Percentiles rank a stretch among this genome's conserved stretches.
Evolutionary conservation across 2,113 vertebrate genomes (phyloP).

Genomic region (Nymphicus hollandicus): DNA sequence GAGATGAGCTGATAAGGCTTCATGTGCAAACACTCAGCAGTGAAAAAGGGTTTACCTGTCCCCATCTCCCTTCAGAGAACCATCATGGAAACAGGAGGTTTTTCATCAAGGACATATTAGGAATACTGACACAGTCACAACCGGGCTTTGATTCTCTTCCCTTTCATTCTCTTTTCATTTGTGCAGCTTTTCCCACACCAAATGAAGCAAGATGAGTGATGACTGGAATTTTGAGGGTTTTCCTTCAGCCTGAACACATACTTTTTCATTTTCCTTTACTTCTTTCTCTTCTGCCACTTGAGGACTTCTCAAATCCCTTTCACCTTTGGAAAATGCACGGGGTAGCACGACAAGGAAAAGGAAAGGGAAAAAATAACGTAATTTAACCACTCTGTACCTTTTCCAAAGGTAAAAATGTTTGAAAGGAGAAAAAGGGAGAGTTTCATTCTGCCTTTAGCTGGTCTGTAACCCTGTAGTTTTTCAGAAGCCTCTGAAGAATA

Average conservation of each 20-base stretch:
- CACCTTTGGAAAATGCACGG: constrained; percentile 17
- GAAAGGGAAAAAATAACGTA: constrained; percentile 24
- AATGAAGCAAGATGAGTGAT: constrained; percentile 36
- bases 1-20: not conserved
- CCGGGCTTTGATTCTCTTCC: constrained; percentile 2
- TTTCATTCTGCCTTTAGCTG: constrained; percentile 11
- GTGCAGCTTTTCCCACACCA: not conserved
- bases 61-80: not conserved
- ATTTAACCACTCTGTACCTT: constrained; percentile 6
- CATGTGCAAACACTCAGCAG: not conserved
- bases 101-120: not conserved
- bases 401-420: constrained; percentile 29
- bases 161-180: not conserved
- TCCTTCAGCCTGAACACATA: constrained; percentile 15
- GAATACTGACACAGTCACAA: not conserved
- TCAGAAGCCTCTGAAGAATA: not conserved
- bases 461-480: not conserved
- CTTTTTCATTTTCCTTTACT: constrained; percentile 28
- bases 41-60: not conserved
- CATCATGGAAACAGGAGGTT: not conserved
- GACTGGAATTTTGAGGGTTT: constrained; percentile 2
- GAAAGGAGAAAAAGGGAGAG: not conserved
- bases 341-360: constrained; percentile 16
- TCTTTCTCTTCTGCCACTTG: not conserved
- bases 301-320: constrained; percentile 23